Conservation (phyloP, 2,113 vertebrate species). For the Amblyopsis rosae region DNA sequence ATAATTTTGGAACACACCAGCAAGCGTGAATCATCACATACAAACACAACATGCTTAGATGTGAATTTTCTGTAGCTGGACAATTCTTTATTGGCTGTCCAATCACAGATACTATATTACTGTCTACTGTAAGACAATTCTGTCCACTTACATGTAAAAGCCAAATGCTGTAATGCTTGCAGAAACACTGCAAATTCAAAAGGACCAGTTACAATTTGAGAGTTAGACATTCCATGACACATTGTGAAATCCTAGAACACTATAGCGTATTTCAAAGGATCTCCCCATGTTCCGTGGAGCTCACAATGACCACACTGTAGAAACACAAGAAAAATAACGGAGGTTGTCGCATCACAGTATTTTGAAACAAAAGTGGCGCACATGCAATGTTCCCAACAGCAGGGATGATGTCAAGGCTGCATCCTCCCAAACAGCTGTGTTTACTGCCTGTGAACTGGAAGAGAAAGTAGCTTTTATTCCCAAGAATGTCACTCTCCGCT, state of each 20-base stretch:
- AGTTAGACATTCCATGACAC: neutral
- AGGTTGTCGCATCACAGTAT: neutral
- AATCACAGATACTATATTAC: neutral
- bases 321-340: neutral
- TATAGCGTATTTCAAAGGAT: neutral
- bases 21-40: slow-evolving; percentile 13
- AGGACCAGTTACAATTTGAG: neutral
- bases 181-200: slow-evolving; percentile 10
- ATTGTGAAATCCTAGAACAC: neutral
- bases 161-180: neutral
- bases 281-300: neutral
- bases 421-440: slow-evolving; percentile 32
- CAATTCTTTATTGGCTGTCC: neutral
- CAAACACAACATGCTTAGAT: neutral
- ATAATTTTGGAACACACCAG: slow-evolving; percentile 19
- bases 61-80: neutral
- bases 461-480: slow-evolving; percentile 26
- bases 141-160: neutral
- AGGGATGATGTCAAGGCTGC: slow-evolving; percentile 11
- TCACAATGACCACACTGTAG: neutral
- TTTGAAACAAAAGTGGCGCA: slow-evolving; percentile 16
- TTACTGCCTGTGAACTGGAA: slow-evolving; percentile 20
- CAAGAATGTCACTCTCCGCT: slow-evolving; percentile 6
- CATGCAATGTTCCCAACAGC: slow-evolving; percentile 5
- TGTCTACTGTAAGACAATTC: neutral